phyloP scores from a whole-genome alignment of 1,140 invertebrate genomes.

The Heliconius eleuchia region DNA sequence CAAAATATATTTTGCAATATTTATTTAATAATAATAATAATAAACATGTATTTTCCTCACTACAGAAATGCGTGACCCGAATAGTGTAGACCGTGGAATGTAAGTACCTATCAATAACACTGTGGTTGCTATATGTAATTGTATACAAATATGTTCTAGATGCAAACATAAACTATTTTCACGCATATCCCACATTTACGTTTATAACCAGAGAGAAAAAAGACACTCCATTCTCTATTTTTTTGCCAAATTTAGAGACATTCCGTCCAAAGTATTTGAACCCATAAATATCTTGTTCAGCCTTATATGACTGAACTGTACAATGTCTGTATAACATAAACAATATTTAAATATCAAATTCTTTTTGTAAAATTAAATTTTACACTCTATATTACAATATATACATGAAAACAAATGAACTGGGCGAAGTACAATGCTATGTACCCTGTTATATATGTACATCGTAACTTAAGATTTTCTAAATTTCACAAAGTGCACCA shows the following conservation, averaged over 20 bases:
- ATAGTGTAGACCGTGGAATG: constrained; percentile 61
- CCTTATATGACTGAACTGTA: neutral
- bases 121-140: neutral
- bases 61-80: constrained; percentile 61
- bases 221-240: neutral
- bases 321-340: neutral
- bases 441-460: constrained; percentile 65
- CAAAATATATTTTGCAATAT: constrained; percentile 31
- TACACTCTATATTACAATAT: constrained; percentile 62
- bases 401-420: constrained; percentile 62
- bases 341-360: constrained; percentile 50
- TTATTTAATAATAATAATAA: constrained; percentile 45
- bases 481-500: constrained; percentile 13
- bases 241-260: neutral
- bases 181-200: neutral
- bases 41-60: constrained; percentile 55
- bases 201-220: neutral
- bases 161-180: neutral
- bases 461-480: constrained; percentile 25
- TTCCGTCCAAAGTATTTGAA: neutral
- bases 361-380: constrained; percentile 46
- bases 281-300: neutral
- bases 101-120: constrained; percentile 56
- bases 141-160: neutral
- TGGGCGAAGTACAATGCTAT: constrained; percentile 59